A percentile compares a stretch with the other conserved stretches of the same genome.
These are phyloP conservation scores for Seriola quinqueradiata DNA, from an alignment of 2,113 vertebrate genomes.

Conservation along the genomic window DNA sequence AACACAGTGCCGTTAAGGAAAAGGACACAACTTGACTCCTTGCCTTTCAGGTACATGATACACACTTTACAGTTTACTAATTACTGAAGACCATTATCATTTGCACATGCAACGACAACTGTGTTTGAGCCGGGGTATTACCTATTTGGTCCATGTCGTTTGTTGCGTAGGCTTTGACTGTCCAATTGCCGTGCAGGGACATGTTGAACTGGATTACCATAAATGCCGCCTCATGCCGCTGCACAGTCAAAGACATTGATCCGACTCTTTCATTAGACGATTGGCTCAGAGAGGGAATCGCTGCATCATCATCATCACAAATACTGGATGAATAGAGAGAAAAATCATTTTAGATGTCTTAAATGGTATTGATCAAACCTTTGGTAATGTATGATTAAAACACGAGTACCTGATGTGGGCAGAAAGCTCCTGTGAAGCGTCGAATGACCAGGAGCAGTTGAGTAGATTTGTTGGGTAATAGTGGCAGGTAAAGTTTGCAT, in stretches of 20 bases:
- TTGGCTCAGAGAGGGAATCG: accelerated
- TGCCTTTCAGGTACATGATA: not conserved
- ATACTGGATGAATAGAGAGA: constrained; percentile 46
- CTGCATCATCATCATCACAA: not conserved
- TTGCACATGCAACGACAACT: not conserved
- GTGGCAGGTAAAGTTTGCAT: constrained; percentile 35
- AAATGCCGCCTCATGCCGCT: accelerated
- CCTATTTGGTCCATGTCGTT: not conserved
- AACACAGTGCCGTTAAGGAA: not conserved
- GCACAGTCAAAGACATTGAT: not conserved
- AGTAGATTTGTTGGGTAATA: constrained; percentile 47
- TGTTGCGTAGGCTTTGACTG: not conserved
- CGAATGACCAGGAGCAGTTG: constrained; percentile 72
- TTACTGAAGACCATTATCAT: not conserved
- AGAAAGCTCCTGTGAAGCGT: constrained; percentile 16
- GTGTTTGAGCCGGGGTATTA: constrained; percentile 23
- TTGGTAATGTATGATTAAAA: not conserved
- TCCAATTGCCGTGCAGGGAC: constrained; percentile 23
- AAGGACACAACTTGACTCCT: not conserved
- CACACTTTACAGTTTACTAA: not conserved
- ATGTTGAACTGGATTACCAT: constrained; percentile 53
- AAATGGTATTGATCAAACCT: not conserved
- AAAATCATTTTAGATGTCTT: not conserved
- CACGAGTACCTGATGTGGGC: constrained; percentile 46
- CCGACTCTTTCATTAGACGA: not conserved